These are phyloP conservation scores for Anoplolepis gracilipes DNA, from an alignment of 1,140 invertebrate genomes.

Conservation along the genomic window DNA sequence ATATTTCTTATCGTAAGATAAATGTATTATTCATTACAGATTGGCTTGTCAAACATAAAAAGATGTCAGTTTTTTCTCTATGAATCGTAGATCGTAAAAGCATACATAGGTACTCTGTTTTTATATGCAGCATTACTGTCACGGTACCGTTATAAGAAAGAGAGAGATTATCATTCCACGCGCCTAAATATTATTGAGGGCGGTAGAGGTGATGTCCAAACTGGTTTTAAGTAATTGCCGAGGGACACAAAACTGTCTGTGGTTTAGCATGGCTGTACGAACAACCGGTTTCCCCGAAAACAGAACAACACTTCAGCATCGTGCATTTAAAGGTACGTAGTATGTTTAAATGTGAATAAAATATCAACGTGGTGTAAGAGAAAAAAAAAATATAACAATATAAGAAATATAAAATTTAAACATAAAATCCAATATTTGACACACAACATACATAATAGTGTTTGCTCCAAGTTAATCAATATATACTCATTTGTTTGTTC, in stretches of 20 bases:
- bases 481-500: not conserved
- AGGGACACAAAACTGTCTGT: conserved; percentile 59
- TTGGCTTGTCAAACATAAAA: not conserved
- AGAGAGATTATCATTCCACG: conserved; percentile 61
- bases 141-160: conserved; percentile 49
- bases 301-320: conserved; percentile 5
- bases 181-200: conserved; percentile 67
- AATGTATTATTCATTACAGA: not conserved
- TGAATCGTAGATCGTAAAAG: not conserved
- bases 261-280: conserved; percentile 55
- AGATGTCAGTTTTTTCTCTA: not conserved
- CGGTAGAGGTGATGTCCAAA: conserved; percentile 61
- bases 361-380: not conserved
- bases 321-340: not conserved
- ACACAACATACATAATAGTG: not conserved
- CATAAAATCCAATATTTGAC: not conserved
- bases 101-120: not conserved
- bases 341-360: not conserved
- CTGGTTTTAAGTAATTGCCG: conserved; percentile 70
- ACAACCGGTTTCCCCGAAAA: conserved; percentile 65
- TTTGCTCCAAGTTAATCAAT: not conserved
- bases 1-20: not conserved
- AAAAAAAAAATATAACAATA: too few species aligned
- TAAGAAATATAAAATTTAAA: not conserved
- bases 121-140: not conserved